Base-by-base conservation (phyloP, 2,113 vertebrate species). In the Calidris pugnax region DNA sequence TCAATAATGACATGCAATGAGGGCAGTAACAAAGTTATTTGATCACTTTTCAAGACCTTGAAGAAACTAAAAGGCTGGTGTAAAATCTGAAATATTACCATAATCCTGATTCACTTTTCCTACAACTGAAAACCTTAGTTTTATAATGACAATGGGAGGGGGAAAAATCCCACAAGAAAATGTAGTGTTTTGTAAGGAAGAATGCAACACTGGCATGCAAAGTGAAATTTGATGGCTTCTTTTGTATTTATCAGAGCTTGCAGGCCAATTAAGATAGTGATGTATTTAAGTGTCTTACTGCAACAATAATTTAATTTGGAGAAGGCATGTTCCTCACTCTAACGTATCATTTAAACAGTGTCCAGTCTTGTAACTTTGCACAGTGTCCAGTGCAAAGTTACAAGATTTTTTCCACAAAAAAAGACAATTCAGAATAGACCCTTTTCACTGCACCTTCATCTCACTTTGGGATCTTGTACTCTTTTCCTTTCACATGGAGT, bases 41-140 rank as follows among this genome's bases (percentile, higher is more conserved):
- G 77, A 79, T 87, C 79, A 73, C 35, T 92, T 89, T 59, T 89
- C 64, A 86, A 84, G 91, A 48, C 89, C 84, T 66, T 95, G 78
- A 68, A 93, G 80, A 89, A 95, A 68, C 53, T 51, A 63, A 91
- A 95, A 90, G 76, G 30, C 10, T 89, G 64, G 74, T 67, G 56
- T 85, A 78, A 91, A 86, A 48, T 93, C 78, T 76, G 88, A 84
- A 43, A 59, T 89, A 48, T 27, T 63, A 47, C 45, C 26, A 3
- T 53, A 71, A 62, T 16, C 50, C 67, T 60, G 23, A 48, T 78
- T 88, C 55, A 71, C 76, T 87, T 89, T 94, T 91, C 62, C 80
- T 87, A 33, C 19, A 32, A n/a, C 28, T 2, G 2, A 69, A 88
- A 88, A 35, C 24, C 15, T 60, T 73, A 47, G 50, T 47, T 92